A percentile compares a stretch with the other conserved stretches of the same genome.
These are phyloP conservation scores for Agrotis exclamationis DNA, from an alignment of 2,888 invertebrate genomes.

Conservation along the genomic window DNA sequence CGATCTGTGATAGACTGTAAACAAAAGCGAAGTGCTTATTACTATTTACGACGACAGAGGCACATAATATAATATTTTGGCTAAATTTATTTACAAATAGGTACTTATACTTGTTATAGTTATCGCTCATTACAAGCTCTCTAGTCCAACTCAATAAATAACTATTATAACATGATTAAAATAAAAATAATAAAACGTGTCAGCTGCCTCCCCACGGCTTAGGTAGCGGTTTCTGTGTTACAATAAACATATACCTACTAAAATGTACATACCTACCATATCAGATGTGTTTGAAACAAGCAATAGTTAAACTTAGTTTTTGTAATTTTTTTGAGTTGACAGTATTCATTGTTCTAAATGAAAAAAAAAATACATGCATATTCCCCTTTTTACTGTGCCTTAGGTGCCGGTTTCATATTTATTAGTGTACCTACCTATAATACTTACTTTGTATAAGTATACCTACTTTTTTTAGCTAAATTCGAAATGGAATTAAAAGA, in stretches of 20 bases:
- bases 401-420: conserved; percentile 32
- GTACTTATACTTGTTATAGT: conserved; percentile 26
- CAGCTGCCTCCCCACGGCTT: conserved; percentile 23
- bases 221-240: conserved; percentile 9
- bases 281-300: conserved; percentile 21
- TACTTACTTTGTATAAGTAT: conserved; percentile 32
- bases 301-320: conserved; percentile 21
- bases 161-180: conserved; percentile 38
- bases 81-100: conserved; percentile 22
- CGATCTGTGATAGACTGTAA: conserved; percentile 41
- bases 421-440: conserved; percentile 26
- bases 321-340: conserved; percentile 9
- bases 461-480: conserved; percentile 32
- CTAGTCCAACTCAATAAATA: conserved; percentile 33
- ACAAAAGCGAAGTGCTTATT: background rate
- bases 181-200: conserved; percentile 23
- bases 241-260: conserved; percentile 8
- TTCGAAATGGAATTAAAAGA: conserved; percentile 1
- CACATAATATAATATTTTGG: conserved; percentile 39
- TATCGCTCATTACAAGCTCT: conserved; percentile 35
- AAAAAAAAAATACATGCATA: too few relatives aligned
- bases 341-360: too few relatives aligned
- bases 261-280: conserved; percentile 22
- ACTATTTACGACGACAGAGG: background rate
- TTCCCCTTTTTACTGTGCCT: conserved; percentile 14